Evolutionary conservation across 2,113 vertebrate genomes (phyloP).

Genomic region (Heliornis fulica): DNA sequence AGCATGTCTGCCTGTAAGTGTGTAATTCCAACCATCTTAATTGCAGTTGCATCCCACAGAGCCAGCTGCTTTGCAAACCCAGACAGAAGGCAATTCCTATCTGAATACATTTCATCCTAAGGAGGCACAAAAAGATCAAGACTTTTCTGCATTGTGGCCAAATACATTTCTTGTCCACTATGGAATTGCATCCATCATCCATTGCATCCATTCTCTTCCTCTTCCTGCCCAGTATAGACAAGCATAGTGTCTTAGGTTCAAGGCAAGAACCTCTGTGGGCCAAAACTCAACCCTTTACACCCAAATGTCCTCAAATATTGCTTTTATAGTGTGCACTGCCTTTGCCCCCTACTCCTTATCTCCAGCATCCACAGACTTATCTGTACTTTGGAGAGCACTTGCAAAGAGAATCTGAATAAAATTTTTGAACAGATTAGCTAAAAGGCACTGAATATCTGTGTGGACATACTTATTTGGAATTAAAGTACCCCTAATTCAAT

Average conservation of each 20-base stretch:
- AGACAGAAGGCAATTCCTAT: not conserved
- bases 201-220: not conserved
- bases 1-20: not conserved
- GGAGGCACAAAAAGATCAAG: not conserved
- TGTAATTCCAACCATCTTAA: not conserved
- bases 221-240: not conserved
- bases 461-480: constrained; percentile 26
- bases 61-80: not conserved
- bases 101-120: not conserved
- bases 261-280: not conserved
- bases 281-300: not conserved
- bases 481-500: constrained; percentile 45
- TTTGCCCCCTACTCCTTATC: not conserved
- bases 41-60: not conserved
- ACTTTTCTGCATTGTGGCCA: not conserved
- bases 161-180: not conserved
- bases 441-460: constrained; percentile 17
- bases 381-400: not conserved
- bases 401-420: not conserved
- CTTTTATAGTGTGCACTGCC: not conserved
- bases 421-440: not conserved
- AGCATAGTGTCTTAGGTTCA: not conserved
- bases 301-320: not conserved
- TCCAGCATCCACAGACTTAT: not conserved
- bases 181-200: not conserved